Evolutionary conservation across 1,140 invertebrate genomes (phyloP), one percentile per base, ranked within the genome.

Genomic region (Diorhabda sublineata): DNA sequence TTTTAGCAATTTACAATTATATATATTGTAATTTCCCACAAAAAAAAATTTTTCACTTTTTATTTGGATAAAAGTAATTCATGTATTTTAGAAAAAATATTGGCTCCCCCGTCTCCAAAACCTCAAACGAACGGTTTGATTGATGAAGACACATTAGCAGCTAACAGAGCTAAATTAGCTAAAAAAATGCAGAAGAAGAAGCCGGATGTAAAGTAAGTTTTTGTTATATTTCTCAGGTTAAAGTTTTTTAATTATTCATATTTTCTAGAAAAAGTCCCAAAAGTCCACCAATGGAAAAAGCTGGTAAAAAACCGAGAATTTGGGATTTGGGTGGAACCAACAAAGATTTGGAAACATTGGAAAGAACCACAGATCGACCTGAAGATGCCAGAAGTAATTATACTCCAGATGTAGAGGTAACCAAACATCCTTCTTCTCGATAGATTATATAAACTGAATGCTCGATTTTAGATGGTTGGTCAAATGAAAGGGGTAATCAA

Each of bases 241-340:
- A 52, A 9, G 5, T 52, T 9, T 9, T 52, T 52, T 52, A 52
- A 52, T 52, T 52, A 52, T 52, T 6, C 5, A 6, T 52, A 26
- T 59, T 69, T 74, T 72, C 45, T 67, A 74, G 74, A 61, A 80
- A 82, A 75, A 91, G 87, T 80, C 83, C 84, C 1, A 82, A 82
- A 56, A 73, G 70, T 67, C 87, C 87, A 11, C 86, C 86, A 69
- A 78, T 83, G 11, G 88, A 91, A 58, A 92, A 91, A 79, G 88
- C 92, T 72, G 91, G 91, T 2, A 99, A 98, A 79, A 92, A 94
- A 78, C 92, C 91, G 0, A 87, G 95, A 57, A 88, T 93, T 8
- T 98, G 97, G 97, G 95, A 95, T 71, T 80, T 94, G 42, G 88
- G 89, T 64, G 96, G 95, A 61, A 89, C 86, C 44, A 83, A 83